Evolutionary conservation across 2,888 invertebrate genomes (phyloP).

Genomic region (Stenoptilia bipunctidactyla): DNA sequence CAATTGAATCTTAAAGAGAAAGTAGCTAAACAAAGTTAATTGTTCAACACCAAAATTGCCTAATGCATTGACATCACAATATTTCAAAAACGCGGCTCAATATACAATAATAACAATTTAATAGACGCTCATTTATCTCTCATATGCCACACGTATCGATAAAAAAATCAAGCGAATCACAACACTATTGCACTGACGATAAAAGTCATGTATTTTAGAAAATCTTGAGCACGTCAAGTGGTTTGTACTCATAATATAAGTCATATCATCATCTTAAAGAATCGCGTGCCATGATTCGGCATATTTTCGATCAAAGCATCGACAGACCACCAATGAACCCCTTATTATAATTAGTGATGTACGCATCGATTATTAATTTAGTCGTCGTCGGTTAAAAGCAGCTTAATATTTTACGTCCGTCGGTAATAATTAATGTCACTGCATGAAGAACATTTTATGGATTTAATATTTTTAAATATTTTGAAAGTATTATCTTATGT

Average conservation of each 20-base stretch:
- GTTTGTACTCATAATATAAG: constrained; percentile 26
- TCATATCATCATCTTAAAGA: constrained; percentile 64
- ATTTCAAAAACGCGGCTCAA: constrained; percentile 62
- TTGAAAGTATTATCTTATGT: no score
- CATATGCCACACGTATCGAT: not conserved
- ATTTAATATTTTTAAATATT: no score
- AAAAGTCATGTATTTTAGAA: not conserved
- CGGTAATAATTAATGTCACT: no score
- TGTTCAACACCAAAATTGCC: constrained; percentile 23
- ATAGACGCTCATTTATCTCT: constrained; percentile 60
- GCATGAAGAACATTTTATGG: no score
- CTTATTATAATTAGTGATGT: constrained; percentile 15
- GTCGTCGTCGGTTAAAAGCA: not conserved
- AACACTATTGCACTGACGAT: not conserved
- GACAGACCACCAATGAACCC: constrained; percentile 62
- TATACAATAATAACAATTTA: constrained; percentile 61
- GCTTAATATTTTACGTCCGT: not conserved
- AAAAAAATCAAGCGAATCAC: not conserved
- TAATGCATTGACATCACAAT: constrained; percentile 38
- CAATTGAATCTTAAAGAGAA: constrained; percentile 8
- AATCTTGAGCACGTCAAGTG: no score
- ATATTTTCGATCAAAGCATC: constrained; percentile 51
- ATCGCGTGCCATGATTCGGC: constrained; percentile 68
- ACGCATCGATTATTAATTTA: not conserved
- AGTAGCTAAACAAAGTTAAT: constrained; percentile 23